Conservation (phyloP, 2,113 vertebrate genomes). For the Cyprinodon brontotheroides region DNA sequence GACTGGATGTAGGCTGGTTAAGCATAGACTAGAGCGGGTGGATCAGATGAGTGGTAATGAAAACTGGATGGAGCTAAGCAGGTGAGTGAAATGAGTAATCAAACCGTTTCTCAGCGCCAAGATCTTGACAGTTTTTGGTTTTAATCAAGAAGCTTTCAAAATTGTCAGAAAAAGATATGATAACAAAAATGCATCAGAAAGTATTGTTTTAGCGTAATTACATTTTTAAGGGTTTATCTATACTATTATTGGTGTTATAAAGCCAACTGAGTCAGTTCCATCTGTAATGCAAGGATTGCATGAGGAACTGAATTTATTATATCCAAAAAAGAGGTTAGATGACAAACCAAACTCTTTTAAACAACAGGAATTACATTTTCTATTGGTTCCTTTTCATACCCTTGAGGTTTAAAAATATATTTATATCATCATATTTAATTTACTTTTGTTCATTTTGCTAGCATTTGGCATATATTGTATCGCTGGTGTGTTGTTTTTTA, state of each 20-base stretch:
- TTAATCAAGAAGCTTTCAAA: constrained; percentile 3
- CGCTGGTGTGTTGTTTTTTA: not conserved
- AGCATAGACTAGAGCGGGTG: too few relatives aligned
- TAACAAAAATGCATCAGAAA: not conserved
- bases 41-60: too few relatives aligned
- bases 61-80: too few relatives aligned
- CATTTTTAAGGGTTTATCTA: not conserved
- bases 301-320: too few relatives aligned
- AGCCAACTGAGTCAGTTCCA: too few relatives aligned
- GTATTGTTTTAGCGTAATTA: not conserved
- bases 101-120: too few relatives aligned
- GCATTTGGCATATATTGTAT: not conserved
- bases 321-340: too few relatives aligned
- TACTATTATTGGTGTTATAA: not conserved
- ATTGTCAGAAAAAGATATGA: not conserved
- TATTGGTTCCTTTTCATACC: not conserved
- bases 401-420: not conserved
- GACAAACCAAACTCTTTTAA: not conserved
- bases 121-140: too few relatives aligned
- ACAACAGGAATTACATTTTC: not conserved
- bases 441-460: not conserved
- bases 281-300: too few relatives aligned
- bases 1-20: too few relatives aligned
- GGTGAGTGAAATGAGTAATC: too few relatives aligned
- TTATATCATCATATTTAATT: not conserved